Conservation (phyloP, 2,113 vertebrate species). For the Dissostichus mawsoni region DNA sequence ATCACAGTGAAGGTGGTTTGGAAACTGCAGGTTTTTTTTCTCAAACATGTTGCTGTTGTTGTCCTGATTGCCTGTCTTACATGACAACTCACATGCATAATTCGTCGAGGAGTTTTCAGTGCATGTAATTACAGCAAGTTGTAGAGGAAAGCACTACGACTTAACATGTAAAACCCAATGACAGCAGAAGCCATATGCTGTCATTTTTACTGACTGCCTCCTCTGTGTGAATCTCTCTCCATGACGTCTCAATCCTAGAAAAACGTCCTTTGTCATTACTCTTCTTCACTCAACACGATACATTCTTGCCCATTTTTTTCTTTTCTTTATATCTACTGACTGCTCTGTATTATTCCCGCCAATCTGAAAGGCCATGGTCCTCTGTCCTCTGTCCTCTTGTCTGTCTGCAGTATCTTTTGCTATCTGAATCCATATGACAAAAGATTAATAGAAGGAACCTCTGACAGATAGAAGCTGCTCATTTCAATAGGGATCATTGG, state of each 20-base stretch:
- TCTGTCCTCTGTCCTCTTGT: constrained; percentile 51
- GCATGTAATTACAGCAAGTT: constrained; percentile 44
- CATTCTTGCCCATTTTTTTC: constrained; percentile 29
- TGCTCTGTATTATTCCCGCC: constrained; percentile 45
- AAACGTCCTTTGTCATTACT: constrained; percentile 6
- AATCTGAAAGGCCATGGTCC: constrained; percentile 72
- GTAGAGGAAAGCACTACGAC: constrained; percentile 41
- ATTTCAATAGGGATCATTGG: constrained; percentile 62
- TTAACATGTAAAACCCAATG: constrained; percentile 44
- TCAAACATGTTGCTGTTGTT: constrained; percentile 15
- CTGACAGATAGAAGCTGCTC: constrained; percentile 77
- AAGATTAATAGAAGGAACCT: constrained; percentile 74
- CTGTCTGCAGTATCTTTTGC: constrained; percentile 64
- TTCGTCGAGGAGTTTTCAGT: constrained; percentile 52
- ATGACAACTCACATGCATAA: constrained; percentile 52
- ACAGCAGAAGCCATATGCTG: constrained; percentile 51
- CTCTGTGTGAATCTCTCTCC: constrained; percentile 39
- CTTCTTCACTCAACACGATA: constrained; percentile 12
- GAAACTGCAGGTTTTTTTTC: background rate
- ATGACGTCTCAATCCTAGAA: constrained; percentile 45
- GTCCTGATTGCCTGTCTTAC: constrained; percentile 17
- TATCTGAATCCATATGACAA: constrained; percentile 73
- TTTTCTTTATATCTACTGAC: constrained; percentile 34
- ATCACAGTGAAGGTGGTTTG: background rate
- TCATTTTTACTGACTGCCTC: constrained; percentile 49